A percentile compares a stretch with the other conserved stretches of the same genome.
Evolutionary conservation across 2,113 vertebrate genomes (phyloP).

Genomic region (Motacilla tschutschensis): DNA sequence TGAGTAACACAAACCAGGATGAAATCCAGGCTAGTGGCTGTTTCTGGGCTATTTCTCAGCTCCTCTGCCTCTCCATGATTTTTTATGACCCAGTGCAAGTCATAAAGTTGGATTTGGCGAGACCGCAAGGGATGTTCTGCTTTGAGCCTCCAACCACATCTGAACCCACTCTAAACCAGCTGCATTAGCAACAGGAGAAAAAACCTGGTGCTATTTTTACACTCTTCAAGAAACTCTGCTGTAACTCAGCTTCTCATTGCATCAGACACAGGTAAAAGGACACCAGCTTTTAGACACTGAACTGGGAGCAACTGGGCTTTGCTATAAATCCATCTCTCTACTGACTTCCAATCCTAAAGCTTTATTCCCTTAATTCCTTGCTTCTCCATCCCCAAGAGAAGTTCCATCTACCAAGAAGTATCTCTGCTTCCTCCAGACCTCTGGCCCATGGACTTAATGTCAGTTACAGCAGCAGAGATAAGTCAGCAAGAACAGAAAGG

Average conservation of each 20-base stretch:
- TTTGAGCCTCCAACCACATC: neutral
- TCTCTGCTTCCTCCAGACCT: neutral
- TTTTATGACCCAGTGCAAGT: neutral
- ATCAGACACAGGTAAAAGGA: neutral
- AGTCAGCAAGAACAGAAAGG: neutral
- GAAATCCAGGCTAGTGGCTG: neutral
- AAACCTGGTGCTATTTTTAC: neutral
- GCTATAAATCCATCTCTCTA: neutral
- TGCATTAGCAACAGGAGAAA: neutral
- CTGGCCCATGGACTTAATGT: neutral
- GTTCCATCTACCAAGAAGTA: neutral
- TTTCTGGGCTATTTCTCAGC: neutral
- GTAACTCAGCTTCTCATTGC: slow-evolving; percentile 14
- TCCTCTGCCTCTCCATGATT: neutral
- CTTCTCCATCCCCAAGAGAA: neutral
- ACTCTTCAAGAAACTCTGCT: neutral
- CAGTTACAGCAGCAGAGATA: neutral
- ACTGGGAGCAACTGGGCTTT: neutral
- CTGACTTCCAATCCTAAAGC: neutral
- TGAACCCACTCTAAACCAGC: neutral
- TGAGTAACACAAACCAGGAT: neutral
- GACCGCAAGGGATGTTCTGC: neutral
- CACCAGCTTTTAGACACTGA: neutral
- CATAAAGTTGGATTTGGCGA: neutral
- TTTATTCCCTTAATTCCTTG: neutral